Evolutionary conservation across 1,140 invertebrate species (phyloP), one percentile per base, ranked within the genome.

Genomic region (Drosophila eugracilis): DNA sequence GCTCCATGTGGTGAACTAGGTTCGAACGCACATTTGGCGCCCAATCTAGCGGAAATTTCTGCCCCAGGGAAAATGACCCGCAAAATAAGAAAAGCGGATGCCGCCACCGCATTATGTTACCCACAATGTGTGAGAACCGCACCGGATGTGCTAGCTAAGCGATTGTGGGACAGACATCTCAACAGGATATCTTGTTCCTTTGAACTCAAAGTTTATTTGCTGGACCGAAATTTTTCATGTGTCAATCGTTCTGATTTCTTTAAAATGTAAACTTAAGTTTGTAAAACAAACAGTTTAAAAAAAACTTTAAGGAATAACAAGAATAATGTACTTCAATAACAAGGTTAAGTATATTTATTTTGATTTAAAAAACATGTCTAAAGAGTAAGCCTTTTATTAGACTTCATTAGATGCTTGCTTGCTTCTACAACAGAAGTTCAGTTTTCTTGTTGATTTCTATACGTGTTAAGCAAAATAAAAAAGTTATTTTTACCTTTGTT

Each of bases 11-110:
- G 62, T 32, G 37, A 53, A 26, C 5, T 21, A 10, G 19, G 15
- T 77, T 77, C 7, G 45, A 58, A 73, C 45, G 19, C 49, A 58
- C 53, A 76, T 60, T 80, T 65, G 72, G 52, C 58, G 54, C 48
- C 54, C 54, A 83, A 83, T 83, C 53, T 78, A 54, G 78, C 72
- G 71, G 63, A 75, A 84, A 75, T 39, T 57, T 49, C 19, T 47
- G 15, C 47, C 63, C 37, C 28, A 14, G 45, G 65, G 22, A 67
- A 66, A 67, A 67, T 53, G 47, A 17, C 28, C 26, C 45, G 17
- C 60, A 67, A 41, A 67, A 44, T 36, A 15, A 26, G 14, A 62
- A 44, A 44, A 67, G n/a, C 45, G 65, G 65, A 67, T 53, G 65
- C 60, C 32, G 65, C 22, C 30, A 67, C 47, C 22, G 37, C 62